A percentile compares a stretch with the other conserved stretches of the same genome.
phyloP scores from a whole-genome alignment of 2,888 invertebrate genomes.

The Uloborus plumipes region DNA sequence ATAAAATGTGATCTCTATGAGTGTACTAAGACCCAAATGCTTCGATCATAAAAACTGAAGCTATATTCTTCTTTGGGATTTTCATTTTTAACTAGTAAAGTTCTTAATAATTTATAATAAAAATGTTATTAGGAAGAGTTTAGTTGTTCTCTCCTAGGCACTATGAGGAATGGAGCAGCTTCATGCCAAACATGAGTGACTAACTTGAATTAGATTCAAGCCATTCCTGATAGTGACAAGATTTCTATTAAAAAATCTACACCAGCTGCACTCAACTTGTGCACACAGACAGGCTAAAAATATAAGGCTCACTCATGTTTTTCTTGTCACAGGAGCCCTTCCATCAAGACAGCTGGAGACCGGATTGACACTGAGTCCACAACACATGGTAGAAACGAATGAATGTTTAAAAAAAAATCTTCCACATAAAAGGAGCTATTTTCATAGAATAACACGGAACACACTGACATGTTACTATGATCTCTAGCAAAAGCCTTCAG shows the following conservation, averaged over 20 bases:
- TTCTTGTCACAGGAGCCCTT: slow-evolving; percentile 9
- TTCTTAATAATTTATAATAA: slow-evolving; percentile 42
- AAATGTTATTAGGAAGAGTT: slow-evolving; percentile 14
- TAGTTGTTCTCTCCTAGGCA: background rate
- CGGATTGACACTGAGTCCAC: slow-evolving; percentile 45
- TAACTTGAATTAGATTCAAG: background rate
- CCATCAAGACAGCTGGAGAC: slow-evolving; percentile 28
- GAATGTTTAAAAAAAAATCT: background rate
- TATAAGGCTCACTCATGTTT: slow-evolving; percentile 16
- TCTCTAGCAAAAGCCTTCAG: slow-evolving; percentile 50
- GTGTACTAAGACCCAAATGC: slow-evolving; percentile 57
- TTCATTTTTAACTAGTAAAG: slow-evolving; percentile 15
- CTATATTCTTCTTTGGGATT: slow-evolving; percentile 26
- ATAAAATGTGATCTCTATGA: slow-evolving; percentile 60
- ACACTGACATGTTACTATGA: slow-evolving; percentile 45
- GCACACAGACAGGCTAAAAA: slow-evolving; percentile 36
- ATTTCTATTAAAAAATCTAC: slow-evolving; percentile 45
- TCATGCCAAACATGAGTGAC: too few relatives aligned
- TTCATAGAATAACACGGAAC: slow-evolving; percentile 34
- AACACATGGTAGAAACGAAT: slow-evolving; percentile 61
- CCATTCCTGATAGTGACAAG: slow-evolving; percentile 12
- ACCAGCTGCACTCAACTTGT: slow-evolving; percentile 36
- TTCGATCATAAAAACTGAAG: slow-evolving; percentile 40
- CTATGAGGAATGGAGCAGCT: too few relatives aligned
- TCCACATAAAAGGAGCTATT: slow-evolving; percentile 31